phyloP scores from a whole-genome alignment of 2,888 invertebrate species.

The Cecidostiba fungosa region DNA sequence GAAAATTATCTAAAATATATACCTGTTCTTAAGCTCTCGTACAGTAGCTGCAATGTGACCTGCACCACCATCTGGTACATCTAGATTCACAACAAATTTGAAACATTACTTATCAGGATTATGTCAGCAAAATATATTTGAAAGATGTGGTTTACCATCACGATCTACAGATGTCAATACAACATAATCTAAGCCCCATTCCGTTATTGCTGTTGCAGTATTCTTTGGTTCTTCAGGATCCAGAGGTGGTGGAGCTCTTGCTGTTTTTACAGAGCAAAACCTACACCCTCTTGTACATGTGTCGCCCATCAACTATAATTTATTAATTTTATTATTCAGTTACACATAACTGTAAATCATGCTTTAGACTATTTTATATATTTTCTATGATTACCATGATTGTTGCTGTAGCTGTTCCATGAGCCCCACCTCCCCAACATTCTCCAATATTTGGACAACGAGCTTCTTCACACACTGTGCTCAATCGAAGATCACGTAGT shows the following conservation, averaged over 20 bases:
- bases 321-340: slow-evolving; percentile 10
- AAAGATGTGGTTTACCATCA: slow-evolving; percentile 86
- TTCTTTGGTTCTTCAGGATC: slow-evolving; percentile 95
- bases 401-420: slow-evolving; percentile 98
- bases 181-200: slow-evolving; percentile 98
- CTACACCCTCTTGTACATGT: slow-evolving; percentile 99
- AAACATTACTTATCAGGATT: slow-evolving; percentile 28
- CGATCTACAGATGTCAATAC: slow-evolving; percentile 99
- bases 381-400: slow-evolving; percentile 89
- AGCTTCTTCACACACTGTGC: slow-evolving; percentile 99
- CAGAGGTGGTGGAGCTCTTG: slow-evolving; percentile 92
- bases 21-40: slow-evolving; percentile 76
- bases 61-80: slow-evolving; percentile 96
- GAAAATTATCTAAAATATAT: slow-evolving; percentile 10
- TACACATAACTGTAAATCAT: background rate
- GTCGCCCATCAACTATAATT: slow-evolving; percentile 94
- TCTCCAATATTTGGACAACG: slow-evolving; percentile 99
- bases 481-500: slow-evolving; percentile 91
- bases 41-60: slow-evolving; percentile 94
- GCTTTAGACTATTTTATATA: slow-evolving; percentile 10
- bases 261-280: slow-evolving; percentile 99
- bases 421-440: slow-evolving; percentile 98
- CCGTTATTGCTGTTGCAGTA: slow-evolving; percentile 94
- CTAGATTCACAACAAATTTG: slow-evolving; percentile 80
- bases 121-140: background rate